Base-by-base conservation (phyloP, 2,797 vertebrate species). In the Paratrypauchen microcephalus region DNA sequence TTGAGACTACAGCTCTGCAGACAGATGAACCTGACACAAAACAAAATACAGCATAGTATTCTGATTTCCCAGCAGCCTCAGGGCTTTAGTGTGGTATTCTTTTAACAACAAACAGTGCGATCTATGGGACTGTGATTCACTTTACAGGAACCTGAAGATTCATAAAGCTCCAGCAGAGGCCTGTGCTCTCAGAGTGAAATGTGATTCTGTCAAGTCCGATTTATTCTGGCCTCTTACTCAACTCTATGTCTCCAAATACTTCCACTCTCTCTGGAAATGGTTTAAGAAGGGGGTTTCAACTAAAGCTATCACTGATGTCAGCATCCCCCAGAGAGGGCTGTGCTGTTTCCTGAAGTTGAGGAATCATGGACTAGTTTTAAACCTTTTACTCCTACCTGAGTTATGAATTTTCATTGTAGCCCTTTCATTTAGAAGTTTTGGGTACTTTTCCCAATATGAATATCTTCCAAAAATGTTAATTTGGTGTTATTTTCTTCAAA, bases 101-200 rank as follows among this genome's bases (percentile, higher is more conserved):
- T 63, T 41, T 41, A 39, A 41, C 60, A 62, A 62, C 60, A 41
- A 62, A 62, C 32, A 32, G 7, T 45, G 21, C 24, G 36, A 39
- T 45, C 36, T 63, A 63, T 63, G 21, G 61, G 61, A 23, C 39
- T 63, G 61, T 47, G 61, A 63, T 63, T 63, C 39, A 63, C 61
- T 63, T 63, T 63, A 63, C 36, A 64, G 58, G 30, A 60, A 68
- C 28, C 65, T 24, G 32, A 66, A 48, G 55, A 63, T 28, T 70
- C 23, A 41, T 68, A 67, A 73, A 56, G 18, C 48, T 54, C 24
- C 36, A 59, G 39, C 15, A 2, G 30, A 28, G 64, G 57, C 45
- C 28, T 39, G 32, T 50, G 69, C 45, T 71, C 30, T 23, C 39
- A n/a, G 47, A 67, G 18, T 66, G n/a, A 71, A 60, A 66, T 24